Evolutionary conservation across 2,797 vertebrate genomes (phyloP), one percentile per base, ranked within the genome.

Genomic region (Enteromius treurensis): DNA sequence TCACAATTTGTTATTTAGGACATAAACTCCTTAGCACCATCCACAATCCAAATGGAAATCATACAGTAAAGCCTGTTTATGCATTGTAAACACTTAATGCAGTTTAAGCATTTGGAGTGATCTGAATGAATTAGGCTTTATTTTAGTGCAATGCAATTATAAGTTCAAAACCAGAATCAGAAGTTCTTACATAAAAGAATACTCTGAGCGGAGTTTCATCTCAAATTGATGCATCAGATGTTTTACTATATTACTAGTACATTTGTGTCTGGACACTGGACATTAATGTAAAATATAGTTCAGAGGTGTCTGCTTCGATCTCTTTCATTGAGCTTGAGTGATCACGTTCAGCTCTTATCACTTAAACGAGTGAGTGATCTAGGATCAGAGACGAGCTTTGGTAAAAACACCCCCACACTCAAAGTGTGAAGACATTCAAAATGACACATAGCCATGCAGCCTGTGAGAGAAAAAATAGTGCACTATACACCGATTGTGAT

Each of bases 401-500:
- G 55, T 71, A 68, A 81, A 32, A 70, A 78, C 34, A 71, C 68
- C 45, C 42, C 74, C 60, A 85, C 51, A 79, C 67, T 68, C 70
- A 53, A 37, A 82, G 45, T 64, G 58, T 78, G 42, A 34, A 34
- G 47, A 78, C 70, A 80, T 37, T 53, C 9, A 53, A 55, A 78
- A 81, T 53, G 23, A 77, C 65, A 77, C 45, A 34, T 7, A 68
- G 73, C 51, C 71, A 42, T 42, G 15, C 4, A 60, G 65, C 13
- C 29, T 60, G 32, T 26, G 70, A 65, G 55, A 74, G 58, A 40
- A 49, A 45, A 49, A 65, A 23, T 5, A 74, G 3, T 65, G 11
- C 29, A 15, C 45, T 45, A 21, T 14, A 15, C 10, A 21, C 6
- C 15, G 8, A n/a, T 13, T n/a, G 10, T 40, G 15, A 70, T 29